Evolutionary conservation across 2,888 invertebrate genomes (phyloP), one percentile per base, ranked within the genome.

Genomic region (Ormyrus labotus): DNA sequence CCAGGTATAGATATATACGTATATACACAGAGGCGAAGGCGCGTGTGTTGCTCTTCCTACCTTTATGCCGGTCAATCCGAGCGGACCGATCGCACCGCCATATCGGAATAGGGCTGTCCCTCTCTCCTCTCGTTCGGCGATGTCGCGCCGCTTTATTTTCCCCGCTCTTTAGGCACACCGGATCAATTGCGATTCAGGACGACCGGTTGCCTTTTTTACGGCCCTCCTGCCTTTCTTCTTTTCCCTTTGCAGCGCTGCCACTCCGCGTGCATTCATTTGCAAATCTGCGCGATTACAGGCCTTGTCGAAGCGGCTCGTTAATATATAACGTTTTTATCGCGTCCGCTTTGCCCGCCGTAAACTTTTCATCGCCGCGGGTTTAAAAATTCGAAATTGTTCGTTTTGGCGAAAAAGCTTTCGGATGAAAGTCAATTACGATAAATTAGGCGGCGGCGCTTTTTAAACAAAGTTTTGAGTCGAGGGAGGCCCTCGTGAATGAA

Each of bases 51-150:
- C 10, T 55, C 64, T 58, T 74, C 65, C 45, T 65, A 72, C 78
- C 70, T 80, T 77, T 80, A 72, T 72, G 55, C 76, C 72, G 80
- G 80, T 77, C 80, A 80, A 80, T 80, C 72, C 80, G 68, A 80
- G 76, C 80, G 76, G 47, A 75, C 71, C 80, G 80, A 80, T 80
- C 68, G 55, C 65, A 34, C 60, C 48, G 64, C 80, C 57, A 74
- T 75, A 68, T 75, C 80, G 67, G 57, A 75, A 80, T 80, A 80
- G 75, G 73, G 73, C 71, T 74, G 78, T 78, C 70, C 34, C 53
- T 13, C 64, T 50, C 50, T 11, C 45, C 60, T 50, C 34, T 50
- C 63, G 6, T 19, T 11, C 45, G 50, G 51, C 55, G 53, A 71
- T 50, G 70, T 53, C 61, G 72, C 45, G 80, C 50, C 69, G 72